Evolutionary conservation across 2,888 invertebrate genomes (phyloP).

Genomic region (Dryococelus australis): DNA sequence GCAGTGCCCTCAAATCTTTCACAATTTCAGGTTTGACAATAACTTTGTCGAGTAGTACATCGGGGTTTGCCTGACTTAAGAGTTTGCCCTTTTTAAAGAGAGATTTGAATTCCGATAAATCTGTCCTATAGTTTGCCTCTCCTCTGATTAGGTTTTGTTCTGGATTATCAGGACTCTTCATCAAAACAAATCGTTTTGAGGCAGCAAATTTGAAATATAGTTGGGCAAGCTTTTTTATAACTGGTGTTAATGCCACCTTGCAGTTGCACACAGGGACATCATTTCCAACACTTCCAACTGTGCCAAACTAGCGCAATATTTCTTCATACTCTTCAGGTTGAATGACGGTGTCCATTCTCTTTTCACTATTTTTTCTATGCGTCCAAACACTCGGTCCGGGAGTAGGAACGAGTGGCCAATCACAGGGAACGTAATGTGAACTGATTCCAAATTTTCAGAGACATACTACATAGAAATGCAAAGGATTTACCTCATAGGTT

Average conservation of each 20-base stretch:
- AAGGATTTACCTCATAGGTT: no score
- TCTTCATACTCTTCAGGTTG: background rate
- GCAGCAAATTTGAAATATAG: constrained; percentile 23
- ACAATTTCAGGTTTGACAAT: background rate
- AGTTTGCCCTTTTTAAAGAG: constrained; percentile 4
- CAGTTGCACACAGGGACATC: background rate
- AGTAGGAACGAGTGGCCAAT: background rate
- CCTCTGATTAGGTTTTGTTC: background rate
- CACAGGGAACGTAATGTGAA: background rate
- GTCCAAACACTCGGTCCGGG: background rate
- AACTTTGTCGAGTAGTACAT: constrained; percentile 20
- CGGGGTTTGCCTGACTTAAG: background rate
- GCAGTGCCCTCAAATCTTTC: constrained; percentile 17
- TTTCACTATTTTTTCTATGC: background rate
- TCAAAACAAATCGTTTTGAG: constrained; percentile 18
- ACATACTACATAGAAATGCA: no score
- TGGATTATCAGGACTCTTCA: background rate
- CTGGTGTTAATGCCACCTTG: background rate
- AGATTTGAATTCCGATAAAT: constrained; percentile 8
- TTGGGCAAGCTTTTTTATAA: background rate
- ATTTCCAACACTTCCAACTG: background rate
- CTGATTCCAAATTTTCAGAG: background rate
- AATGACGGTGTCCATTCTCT: background rate
- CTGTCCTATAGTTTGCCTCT: background rate
- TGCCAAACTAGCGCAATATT: background rate